phyloP scores from a whole-genome alignment of 2,113 vertebrate genomes.

The Circaetus cinerascens region DNA sequence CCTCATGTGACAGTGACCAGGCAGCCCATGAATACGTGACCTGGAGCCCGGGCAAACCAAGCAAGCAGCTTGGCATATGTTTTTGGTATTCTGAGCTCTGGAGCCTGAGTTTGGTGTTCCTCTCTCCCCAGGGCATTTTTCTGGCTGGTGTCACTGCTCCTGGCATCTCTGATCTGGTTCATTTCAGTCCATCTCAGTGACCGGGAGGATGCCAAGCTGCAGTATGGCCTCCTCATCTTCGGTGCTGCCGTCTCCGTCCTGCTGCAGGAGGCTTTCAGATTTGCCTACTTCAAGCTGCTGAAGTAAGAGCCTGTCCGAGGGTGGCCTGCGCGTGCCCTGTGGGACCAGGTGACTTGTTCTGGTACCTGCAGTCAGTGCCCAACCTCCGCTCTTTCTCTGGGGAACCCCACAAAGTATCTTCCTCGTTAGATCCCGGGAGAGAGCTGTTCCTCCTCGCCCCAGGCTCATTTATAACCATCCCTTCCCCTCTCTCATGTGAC shows the following conservation, averaged over 20 bases:
- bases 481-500: accelerated
- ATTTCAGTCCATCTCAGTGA: conserved; percentile 68
- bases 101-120: not conserved
- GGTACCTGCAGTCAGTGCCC: not conserved
- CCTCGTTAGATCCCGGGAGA: accelerated
- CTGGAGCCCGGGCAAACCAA: not conserved
- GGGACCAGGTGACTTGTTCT: not conserved
- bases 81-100: accelerated
- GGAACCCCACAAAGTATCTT: accelerated
- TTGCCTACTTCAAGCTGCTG: conserved; percentile 77
- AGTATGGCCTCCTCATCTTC: conserved; percentile 70
- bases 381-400: not conserved
- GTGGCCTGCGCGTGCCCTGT: accelerated
- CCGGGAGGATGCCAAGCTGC: conserved; percentile 57
- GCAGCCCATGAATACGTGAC: accelerated
- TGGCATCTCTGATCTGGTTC: conserved; percentile 77
- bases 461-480: accelerated
- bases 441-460: not conserved
- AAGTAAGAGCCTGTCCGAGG: conserved; percentile 55
- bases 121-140: conserved; percentile 68
- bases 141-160: conserved; percentile 77
- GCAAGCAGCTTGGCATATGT: accelerated
- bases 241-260: conserved; percentile 76
- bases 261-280: conserved; percentile 76
- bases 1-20: not conserved